A percentile compares a stretch with the other conserved stretches of the same genome.
Conservation (phyloP, 2,888 invertebrate species). For the Adela reaumurella region DNA sequence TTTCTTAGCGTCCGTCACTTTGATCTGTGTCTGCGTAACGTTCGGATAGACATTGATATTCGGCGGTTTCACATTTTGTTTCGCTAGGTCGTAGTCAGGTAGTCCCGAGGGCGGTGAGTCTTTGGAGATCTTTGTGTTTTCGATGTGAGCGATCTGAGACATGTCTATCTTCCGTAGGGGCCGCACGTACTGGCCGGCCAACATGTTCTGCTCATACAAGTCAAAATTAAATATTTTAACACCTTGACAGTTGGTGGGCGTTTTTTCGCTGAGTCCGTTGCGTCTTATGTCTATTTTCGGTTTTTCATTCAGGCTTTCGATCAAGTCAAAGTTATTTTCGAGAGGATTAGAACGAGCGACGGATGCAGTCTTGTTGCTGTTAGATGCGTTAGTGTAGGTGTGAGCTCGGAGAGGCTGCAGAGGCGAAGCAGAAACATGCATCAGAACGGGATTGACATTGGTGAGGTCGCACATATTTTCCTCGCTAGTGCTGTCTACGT, state of each 20-base stretch:
- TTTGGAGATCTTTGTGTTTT: constrained; percentile 47
- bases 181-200: constrained; percentile 29
- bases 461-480: constrained; percentile 27
- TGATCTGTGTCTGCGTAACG: constrained; percentile 45
- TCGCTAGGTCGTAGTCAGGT: constrained; percentile 15
- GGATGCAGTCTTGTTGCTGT: not conserved
- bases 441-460: constrained; percentile 37
- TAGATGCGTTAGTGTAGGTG: not conserved
- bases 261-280: not conserved
- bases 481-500: constrained; percentile 40
- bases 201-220: constrained; percentile 46
- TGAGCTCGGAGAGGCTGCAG: constrained; percentile 47
- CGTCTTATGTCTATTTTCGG: not conserved
- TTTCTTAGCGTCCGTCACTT: constrained; percentile 42
- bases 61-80: constrained; percentile 27
- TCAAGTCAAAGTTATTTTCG: not conserved
- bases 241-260: constrained; percentile 30
- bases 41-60: constrained; percentile 49
- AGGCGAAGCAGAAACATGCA: constrained; percentile 47
- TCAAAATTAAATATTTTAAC: constrained; percentile 53
- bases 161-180: constrained; percentile 43
- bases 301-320: not conserved
- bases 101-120: constrained; percentile 31
- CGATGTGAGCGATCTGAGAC: constrained; percentile 42
- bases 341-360: not conserved